Evolutionary conservation across 2,888 invertebrate species (phyloP).

Genomic region (Synergus japonicus): DNA sequence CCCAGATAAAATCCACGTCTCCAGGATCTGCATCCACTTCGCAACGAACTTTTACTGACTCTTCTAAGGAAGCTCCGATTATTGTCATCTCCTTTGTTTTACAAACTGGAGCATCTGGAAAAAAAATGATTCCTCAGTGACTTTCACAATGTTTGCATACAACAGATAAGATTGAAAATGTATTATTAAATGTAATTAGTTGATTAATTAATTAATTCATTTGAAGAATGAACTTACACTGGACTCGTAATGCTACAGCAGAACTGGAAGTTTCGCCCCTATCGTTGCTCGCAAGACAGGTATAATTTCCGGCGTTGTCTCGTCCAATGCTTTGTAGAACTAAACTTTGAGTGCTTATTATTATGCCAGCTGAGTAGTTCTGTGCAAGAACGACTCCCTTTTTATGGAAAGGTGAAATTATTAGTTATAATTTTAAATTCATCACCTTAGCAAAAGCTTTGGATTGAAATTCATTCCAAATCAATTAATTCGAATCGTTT

Average conservation of each 20-base stretch:
- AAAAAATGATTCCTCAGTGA: background rate
- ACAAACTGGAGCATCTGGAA: conserved; percentile 91
- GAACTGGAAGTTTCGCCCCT: conserved; percentile 90
- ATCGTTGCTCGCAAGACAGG: conserved; percentile 90
- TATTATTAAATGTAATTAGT: too few species aligned
- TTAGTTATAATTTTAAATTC: background rate
- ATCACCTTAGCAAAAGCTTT: background rate
- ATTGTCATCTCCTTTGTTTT: conserved; percentile 84
- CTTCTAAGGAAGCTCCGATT: conserved; percentile 91
- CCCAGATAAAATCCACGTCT: conserved; percentile 92
- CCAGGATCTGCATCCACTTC: conserved; percentile 93
- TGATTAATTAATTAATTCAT: conserved; percentile 10
- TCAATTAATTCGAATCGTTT: too few species aligned
- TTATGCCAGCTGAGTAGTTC: conserved; percentile 90
- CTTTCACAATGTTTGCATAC: too few species aligned
- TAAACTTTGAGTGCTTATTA: conserved; percentile 92
- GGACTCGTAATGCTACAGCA: conserved; percentile 87
- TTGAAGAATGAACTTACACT: conserved; percentile 83
- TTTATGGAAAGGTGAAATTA: conserved; percentile 51
- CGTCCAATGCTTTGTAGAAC: conserved; percentile 91
- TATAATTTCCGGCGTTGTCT: conserved; percentile 90
- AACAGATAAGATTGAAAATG: too few species aligned
- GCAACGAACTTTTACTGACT: conserved; percentile 88
- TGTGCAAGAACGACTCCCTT: conserved; percentile 88
- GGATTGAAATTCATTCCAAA: too few species aligned